Base-by-base conservation (phyloP, 2,113 vertebrate genomes). In the Mormoops blainvillei region DNA sequence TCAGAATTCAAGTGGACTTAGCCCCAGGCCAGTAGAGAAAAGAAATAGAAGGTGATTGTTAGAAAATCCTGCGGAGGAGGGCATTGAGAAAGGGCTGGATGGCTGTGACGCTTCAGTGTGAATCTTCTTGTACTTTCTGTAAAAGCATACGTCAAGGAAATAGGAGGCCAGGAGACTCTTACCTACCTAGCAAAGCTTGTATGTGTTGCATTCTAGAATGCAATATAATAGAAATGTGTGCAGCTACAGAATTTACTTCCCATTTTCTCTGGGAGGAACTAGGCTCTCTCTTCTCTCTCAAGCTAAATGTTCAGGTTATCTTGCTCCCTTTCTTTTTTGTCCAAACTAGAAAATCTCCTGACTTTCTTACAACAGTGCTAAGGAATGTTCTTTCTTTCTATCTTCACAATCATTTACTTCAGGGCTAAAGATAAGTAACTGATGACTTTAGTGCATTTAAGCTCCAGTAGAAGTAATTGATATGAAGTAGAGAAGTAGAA, bases 381-480 rank as follows among this genome's bases (percentile, higher is more conserved):
- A 74, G 82, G 48, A 36, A 19, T 85, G 36, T 65, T 93, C 63
- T 71, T 94, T 85, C 87, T 91, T 70, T 31, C 31, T 54, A 12
- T 36, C 5, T 65, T 81, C 65, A 70, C 24, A 71, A 68, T 36
- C 2, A 5, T 38, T 82, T 73, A 54, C 76, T 41, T 65, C 50
- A 85, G n/a, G 63, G n/a, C 76, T 68, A 26, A 94, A 68, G 71
- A 83, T 85, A 76, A 92, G 74, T 70, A 94, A 61, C 58, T 7
- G 31, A 45, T 38, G 58, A 20, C 77, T 56, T 89, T 20, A 65
- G 70, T 58, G 36, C 48, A 19, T 38, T 52, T 58, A 41, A 73
- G 10, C 33, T 90, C 68, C 45, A 83, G 82, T 18, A 43, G 83
- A 86, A 92, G 89, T 97, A 97, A 96, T 8, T 96, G 94, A 96